A percentile compares a stretch with the other conserved stretches of the same genome.
Evolutionary conservation across 2,113 vertebrate genomes (phyloP).

Genomic region (Triplophysa dalaica): DNA sequence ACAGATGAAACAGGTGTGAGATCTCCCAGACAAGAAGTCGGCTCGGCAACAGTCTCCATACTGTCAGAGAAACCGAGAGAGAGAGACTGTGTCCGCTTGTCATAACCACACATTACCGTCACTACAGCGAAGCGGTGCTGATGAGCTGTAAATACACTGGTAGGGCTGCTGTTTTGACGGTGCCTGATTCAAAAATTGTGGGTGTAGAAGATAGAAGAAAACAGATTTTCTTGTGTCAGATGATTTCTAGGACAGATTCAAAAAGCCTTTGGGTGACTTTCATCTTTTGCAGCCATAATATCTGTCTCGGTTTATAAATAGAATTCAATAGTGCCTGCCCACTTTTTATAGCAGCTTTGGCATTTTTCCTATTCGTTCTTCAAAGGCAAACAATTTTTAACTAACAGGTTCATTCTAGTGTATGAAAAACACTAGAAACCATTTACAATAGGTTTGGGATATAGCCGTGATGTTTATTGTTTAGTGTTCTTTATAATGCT

Average conservation of each 20-base stretch:
- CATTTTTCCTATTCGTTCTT: not conserved
- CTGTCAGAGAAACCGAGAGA: conserved; percentile 34
- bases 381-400: not conserved
- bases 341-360: conserved; percentile 2
- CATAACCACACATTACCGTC: conserved; percentile 18
- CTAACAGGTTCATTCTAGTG: not conserved
- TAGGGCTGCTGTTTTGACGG: conserved; percentile 5
- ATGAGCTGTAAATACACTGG: not conserved
- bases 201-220: not conserved
- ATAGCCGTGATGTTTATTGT: no score
- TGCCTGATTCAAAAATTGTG: not conserved
- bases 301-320: conserved; percentile 27
- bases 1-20: conserved; percentile 43
- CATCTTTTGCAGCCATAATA: conserved; percentile 19
- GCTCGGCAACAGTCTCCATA: conserved; percentile 4
- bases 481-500: not conserved
- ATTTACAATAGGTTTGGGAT: not conserved
- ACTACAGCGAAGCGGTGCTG: conserved; percentile 21
- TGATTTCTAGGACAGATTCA: conserved; percentile 21
- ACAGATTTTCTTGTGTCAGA: conserved; percentile 19
- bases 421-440: not conserved
- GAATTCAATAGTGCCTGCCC: not conserved
- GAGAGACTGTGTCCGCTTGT: conserved; percentile 14
- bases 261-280: conserved; percentile 14
- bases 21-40: conserved; percentile 43